A percentile compares a stretch with the other conserved stretches of the same genome.
These are phyloP conservation scores for Phyllostomus hastatus DNA, from an alignment of 2,113 vertebrate genomes.

Conservation along the genomic window DNA sequence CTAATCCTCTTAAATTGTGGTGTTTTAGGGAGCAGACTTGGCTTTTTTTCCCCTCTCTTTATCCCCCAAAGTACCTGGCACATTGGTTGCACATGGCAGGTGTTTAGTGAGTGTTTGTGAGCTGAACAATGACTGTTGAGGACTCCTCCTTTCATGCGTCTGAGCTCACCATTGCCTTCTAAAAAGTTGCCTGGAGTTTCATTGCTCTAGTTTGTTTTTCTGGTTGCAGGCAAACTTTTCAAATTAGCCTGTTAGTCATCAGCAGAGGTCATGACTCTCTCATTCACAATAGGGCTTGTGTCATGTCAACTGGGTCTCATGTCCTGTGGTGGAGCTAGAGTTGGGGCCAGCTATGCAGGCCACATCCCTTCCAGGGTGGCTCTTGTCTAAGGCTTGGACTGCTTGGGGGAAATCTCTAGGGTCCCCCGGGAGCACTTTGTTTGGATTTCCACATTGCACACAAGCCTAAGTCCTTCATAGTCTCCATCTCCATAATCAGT, in stretches of 20 bases:
- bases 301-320: slow-evolving; percentile 16
- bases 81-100: not conserved
- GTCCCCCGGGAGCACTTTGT: not conserved
- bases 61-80: not conserved
- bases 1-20: not conserved
- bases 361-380: not conserved
- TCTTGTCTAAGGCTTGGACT: not conserved
- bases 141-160: not conserved
- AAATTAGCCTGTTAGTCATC: slow-evolving; percentile 54
- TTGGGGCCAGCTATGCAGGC: not conserved
- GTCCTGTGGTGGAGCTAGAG: not conserved
- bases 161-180: not conserved
- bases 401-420: not conserved
- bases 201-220: slow-evolving; percentile 30
- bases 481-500: not conserved
- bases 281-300: slow-evolving; percentile 1
- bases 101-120: not conserved
- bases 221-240: slow-evolving; percentile 37
- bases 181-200: not conserved
- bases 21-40: not conserved
- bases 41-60: not conserved
- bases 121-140: not conserved
- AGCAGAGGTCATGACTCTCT: not conserved
- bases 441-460: not conserved
- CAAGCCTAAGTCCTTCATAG: not conserved